phyloP scores from a whole-genome alignment of 1,140 invertebrate genomes.

The Phenacoccus solenopsis region DNA sequence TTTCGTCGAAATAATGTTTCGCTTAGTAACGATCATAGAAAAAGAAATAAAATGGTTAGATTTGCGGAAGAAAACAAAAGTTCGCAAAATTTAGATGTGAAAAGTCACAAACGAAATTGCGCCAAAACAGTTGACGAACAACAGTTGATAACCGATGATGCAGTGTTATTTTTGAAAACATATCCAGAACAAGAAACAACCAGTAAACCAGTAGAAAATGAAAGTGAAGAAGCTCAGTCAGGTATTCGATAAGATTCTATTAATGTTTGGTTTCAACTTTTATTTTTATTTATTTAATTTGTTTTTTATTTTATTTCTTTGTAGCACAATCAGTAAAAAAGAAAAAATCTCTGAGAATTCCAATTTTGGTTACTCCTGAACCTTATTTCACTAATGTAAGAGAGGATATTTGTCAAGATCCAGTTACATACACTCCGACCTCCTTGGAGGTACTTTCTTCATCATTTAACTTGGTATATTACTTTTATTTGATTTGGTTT shows the following conservation, averaged over 20 bases:
- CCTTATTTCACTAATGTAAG: background rate
- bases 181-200: background rate
- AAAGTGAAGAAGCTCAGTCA: background rate
- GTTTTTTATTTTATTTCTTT: background rate
- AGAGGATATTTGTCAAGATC: slow-evolving; percentile 5
- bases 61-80: slow-evolving; percentile 6
- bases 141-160: background rate
- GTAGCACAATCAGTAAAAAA: background rate
- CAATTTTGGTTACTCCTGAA: background rate
- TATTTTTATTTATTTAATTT: background rate
- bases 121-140: background rate
- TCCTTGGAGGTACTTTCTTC: background rate
- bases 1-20: background rate
- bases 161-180: background rate
- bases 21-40: background rate
- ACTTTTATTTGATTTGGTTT: background rate
- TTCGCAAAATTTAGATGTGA: background rate
- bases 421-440: background rate
- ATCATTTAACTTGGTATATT: background rate
- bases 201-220: background rate
- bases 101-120: slow-evolving; percentile 6
- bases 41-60: background rate
- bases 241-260: background rate
- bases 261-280: background rate
- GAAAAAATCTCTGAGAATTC: background rate